These are phyloP conservation scores for Zygaena filipendulae DNA, from an alignment of 2,888 invertebrate genomes.

Conservation along the genomic window DNA sequence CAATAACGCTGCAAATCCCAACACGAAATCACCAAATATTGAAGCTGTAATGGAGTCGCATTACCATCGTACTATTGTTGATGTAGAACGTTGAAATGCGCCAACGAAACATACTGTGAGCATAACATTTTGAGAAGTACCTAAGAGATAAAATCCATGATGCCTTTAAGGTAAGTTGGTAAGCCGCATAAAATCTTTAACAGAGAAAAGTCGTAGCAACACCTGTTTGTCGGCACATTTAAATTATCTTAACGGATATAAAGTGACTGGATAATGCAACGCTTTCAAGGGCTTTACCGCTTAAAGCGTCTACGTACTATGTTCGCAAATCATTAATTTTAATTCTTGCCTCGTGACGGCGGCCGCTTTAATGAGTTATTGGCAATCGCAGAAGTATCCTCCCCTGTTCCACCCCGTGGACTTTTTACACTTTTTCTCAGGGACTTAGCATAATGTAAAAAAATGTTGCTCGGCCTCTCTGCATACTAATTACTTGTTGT, in stretches of 20 bases:
- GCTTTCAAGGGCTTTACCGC: too few species aligned
- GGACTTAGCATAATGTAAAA: slow-evolving; percentile 65
- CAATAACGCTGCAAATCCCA: slow-evolving; percentile 62
- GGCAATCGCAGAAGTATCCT: slow-evolving; percentile 55
- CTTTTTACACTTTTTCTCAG: slow-evolving; percentile 54
- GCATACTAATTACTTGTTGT: slow-evolving; percentile 68
- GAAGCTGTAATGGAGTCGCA: slow-evolving; percentile 1
- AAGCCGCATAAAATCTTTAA: too few species aligned
- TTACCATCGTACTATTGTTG: background rate
- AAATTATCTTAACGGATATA: slow-evolving; percentile 53
- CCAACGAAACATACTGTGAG: too few species aligned
- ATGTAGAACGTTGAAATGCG: too few species aligned
- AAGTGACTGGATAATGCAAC: slow-evolving; percentile 55
- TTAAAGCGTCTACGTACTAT: slow-evolving; percentile 44
- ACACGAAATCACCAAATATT: slow-evolving; percentile 44
- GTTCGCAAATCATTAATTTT: slow-evolving; percentile 67
- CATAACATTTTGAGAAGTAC: too few species aligned
- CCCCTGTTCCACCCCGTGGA: slow-evolving; percentile 33
- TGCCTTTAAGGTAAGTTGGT: too few species aligned
- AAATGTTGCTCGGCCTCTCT: slow-evolving; percentile 55
- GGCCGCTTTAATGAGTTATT: slow-evolving; percentile 66
- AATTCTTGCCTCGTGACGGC: slow-evolving; percentile 62
- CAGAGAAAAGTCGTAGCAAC: slow-evolving; percentile 42
- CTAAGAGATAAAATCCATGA: too few species aligned
- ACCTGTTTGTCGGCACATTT: slow-evolving; percentile 47